A percentile compares a stretch with the other conserved stretches of the same genome.
These are phyloP conservation scores for Pseudomyrmex dendroicus DNA, from an alignment of 1,140 invertebrate genomes.

Conservation along the genomic window DNA sequence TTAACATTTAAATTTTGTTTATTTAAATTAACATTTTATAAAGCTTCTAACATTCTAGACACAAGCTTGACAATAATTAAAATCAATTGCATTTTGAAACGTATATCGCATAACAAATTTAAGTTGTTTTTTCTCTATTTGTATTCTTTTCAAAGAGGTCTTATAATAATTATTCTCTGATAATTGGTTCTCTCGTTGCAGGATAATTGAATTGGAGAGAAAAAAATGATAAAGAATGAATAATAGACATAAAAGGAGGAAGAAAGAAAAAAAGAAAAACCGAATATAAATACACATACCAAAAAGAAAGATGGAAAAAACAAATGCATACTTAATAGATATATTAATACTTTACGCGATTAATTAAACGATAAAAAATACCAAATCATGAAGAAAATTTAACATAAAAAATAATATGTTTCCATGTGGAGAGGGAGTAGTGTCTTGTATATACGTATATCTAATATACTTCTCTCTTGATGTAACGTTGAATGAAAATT, in stretches of 20 bases:
- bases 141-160: not conserved
- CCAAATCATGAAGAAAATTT: conserved; percentile 78
- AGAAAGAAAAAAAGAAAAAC: conserved; percentile 57
- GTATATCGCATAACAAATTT: not conserved
- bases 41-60: not conserved
- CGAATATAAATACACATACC: conserved; percentile 31
- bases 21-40: not conserved
- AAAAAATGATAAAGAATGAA: not conserved
- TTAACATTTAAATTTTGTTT: not conserved
- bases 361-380: conserved; percentile 78
- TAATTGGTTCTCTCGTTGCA: conserved; percentile 22
- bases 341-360: conserved; percentile 75
- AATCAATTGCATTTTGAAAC: not conserved
- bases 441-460: conserved; percentile 84
- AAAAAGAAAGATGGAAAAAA: conserved; percentile 61
- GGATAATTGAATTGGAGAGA: conserved; percentile 33
- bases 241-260: conserved; percentile 45
- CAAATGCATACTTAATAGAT: conserved; percentile 74
- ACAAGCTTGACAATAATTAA: not conserved
- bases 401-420: conserved; percentile 83
- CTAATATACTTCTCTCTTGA: conserved; percentile 83
- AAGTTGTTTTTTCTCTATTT: not conserved
- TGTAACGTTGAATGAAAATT: conserved; percentile 78
- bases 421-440: conserved; percentile 83
- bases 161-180: conserved; percentile 17